Percentiles rank a stretch among this genome's conserved stretches.
These are phyloP conservation scores for Eulemur mongoz DNA, from an alignment of 2,797 vertebrate species.

Conservation along the genomic window DNA sequence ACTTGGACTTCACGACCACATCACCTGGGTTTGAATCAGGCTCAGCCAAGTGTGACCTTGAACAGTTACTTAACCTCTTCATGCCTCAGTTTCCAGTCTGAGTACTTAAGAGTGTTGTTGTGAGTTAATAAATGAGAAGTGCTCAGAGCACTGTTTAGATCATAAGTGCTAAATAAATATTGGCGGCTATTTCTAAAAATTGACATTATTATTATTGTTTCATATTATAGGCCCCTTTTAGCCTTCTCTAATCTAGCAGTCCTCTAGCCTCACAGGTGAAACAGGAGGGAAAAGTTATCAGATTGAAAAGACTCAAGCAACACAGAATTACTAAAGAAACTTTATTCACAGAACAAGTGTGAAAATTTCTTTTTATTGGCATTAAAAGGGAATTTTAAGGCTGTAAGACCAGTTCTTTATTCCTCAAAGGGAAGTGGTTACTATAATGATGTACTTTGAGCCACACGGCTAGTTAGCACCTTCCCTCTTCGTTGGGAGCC, in stretches of 20 bases:
- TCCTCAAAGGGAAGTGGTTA: constrained; percentile 48
- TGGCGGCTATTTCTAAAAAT: not conserved
- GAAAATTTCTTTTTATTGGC: constrained; percentile 36
- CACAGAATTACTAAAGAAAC: constrained; percentile 42
- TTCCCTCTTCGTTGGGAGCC: constrained; percentile 17
- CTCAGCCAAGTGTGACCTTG: not conserved
- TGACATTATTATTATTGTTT: not conserved
- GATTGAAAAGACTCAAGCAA: constrained; percentile 12
- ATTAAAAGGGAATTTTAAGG: constrained; percentile 59
- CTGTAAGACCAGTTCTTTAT: not conserved
- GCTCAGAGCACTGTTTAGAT: not conserved
- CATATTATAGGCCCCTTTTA: not conserved
- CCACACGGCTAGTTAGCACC: constrained; percentile 45
- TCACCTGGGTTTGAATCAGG: not conserved
- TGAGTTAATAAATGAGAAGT: not conserved
- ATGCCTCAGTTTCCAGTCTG: not conserved
- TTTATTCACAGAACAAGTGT: constrained; percentile 56
- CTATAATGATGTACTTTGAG: constrained; percentile 22
- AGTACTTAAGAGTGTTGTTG: not conserved
- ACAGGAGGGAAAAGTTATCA: not conserved
- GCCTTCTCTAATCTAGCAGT: not conserved
- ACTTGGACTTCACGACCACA: not conserved
- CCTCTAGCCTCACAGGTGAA: not conserved
- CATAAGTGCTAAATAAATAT: not conserved
- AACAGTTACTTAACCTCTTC: not conserved